These are phyloP conservation scores for Silurus meridionalis DNA, from an alignment of 2,113 vertebrate species.

Conservation along the genomic window DNA sequence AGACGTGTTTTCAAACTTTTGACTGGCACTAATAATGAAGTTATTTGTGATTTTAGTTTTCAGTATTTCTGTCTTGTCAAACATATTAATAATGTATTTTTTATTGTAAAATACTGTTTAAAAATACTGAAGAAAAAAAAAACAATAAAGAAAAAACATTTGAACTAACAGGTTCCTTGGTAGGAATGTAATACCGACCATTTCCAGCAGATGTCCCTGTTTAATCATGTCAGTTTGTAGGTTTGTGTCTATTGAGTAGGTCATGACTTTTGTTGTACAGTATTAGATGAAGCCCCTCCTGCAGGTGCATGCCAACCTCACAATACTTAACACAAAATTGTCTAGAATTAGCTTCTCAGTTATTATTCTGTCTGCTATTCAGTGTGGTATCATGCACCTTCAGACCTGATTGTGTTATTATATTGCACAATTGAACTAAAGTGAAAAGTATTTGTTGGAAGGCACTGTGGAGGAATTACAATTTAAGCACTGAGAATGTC, in stretches of 20 bases:
- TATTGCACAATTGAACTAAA: background rate
- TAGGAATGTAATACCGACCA: background rate
- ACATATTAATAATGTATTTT: background rate
- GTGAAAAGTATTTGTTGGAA: background rate
- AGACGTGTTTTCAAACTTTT: background rate
- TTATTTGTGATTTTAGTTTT: background rate
- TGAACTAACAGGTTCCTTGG: background rate
- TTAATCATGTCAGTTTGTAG: background rate
- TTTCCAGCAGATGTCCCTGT: constrained; percentile 44
- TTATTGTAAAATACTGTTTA: constrained; percentile 8
- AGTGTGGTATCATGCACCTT: no score
- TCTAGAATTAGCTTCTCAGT: no score
- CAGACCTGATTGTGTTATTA: background rate
- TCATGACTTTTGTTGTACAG: background rate
- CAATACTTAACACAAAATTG: background rate
- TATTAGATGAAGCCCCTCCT: background rate
- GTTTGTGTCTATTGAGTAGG: background rate
- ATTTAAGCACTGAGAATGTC: background rate
- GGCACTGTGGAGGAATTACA: background rate
- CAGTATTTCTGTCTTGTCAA: background rate
- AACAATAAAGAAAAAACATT: background rate
- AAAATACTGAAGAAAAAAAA: background rate
- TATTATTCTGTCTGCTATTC: background rate
- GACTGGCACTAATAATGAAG: background rate
- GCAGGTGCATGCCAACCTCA: background rate